These are phyloP conservation scores for Sebastes schlegelii DNA, from an alignment of 2,113 vertebrate species.

Conservation along the genomic window DNA sequence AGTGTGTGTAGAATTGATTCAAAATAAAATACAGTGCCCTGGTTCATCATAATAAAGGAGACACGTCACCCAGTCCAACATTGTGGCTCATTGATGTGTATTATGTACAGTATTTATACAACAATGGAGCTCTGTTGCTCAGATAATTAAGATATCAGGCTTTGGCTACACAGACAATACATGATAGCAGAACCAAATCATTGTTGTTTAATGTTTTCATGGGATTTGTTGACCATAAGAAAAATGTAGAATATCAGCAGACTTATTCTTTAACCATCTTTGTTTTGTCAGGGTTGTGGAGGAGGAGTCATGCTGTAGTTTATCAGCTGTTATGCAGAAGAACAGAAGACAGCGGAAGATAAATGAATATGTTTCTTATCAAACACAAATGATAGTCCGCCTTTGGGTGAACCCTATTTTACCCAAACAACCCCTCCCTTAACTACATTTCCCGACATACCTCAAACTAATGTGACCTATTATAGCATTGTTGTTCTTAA, in stretches of 20 bases:
- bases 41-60: not conserved
- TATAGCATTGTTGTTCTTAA: not conserved
- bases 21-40: no score
- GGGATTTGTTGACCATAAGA: not conserved
- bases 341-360: conserved; percentile 38
- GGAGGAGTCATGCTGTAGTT: conserved; percentile 20
- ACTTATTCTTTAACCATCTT: not conserved
- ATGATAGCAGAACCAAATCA: not conserved
- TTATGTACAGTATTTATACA: not conserved
- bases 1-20: not conserved
- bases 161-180: not conserved
- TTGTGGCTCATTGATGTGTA: not conserved
- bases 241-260: not conserved
- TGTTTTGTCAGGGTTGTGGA: conserved; percentile 4
- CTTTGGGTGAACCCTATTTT: conserved; percentile 18
- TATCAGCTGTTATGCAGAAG: conserved; percentile 42
- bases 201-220: not conserved
- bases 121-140: not conserved
- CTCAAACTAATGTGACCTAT: not conserved
- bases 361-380: conserved; percentile 48
- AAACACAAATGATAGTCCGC: not conserved
- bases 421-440: conserved; percentile 25
- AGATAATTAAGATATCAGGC: not conserved
- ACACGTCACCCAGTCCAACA: not conserved
- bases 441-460: not conserved